Conservation (phyloP, 2,797 vertebrate species). For the Semaprochilodus insignis region DNA sequence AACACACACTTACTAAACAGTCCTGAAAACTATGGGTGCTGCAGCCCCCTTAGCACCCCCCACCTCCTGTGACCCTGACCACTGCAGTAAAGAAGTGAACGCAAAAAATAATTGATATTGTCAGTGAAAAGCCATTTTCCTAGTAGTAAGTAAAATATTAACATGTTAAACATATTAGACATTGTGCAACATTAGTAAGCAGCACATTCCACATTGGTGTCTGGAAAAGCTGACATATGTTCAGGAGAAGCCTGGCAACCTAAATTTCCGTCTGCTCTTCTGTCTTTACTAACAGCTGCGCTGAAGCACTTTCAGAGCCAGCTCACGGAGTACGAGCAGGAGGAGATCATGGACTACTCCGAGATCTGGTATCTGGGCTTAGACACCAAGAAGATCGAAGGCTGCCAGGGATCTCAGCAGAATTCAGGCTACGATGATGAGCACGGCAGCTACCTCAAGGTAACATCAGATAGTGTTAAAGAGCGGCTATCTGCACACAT, state of each 20-base stretch:
- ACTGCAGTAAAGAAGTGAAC: too few relatives aligned
- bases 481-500: not conserved
- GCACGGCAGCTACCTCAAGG: constrained; percentile 92
- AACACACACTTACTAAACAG: too few relatives aligned
- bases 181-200: not conserved
- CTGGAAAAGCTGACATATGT: not conserved
- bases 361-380: constrained; percentile 95
- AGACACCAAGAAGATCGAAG: constrained; percentile 88
- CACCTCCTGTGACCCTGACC: too few relatives aligned
- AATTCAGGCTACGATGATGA: constrained; percentile 91
- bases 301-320: constrained; percentile 88
- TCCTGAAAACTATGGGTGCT: too few relatives aligned
- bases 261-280: not conserved
- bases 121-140: too few relatives aligned
- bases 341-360: constrained; percentile 90
- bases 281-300: constrained; percentile 78
- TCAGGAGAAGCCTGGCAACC: not conserved
- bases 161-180: too few relatives aligned
- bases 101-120: too few relatives aligned
- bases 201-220: not conserved
- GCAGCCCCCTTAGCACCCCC: too few relatives aligned
- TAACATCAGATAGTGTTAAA: constrained; percentile 62
- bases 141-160: too few relatives aligned
- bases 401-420: constrained; percentile 79
- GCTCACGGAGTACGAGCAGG: constrained; percentile 89